Percentiles rank a stretch among this genome's conserved stretches.
Evolutionary conservation across 2,797 vertebrate genomes (phyloP).

Genomic region (Poliocrania exsul): DNA sequence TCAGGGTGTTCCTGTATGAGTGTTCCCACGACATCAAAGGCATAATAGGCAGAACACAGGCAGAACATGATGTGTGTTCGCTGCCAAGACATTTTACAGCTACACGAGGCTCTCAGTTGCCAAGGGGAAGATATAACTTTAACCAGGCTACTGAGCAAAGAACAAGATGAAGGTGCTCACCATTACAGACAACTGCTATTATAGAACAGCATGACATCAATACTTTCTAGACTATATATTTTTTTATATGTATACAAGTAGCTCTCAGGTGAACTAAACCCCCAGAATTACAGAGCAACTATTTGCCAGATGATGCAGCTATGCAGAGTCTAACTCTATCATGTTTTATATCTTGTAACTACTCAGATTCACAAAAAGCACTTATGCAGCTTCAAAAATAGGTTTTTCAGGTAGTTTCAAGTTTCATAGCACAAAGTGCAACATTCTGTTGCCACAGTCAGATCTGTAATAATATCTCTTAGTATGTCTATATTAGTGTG

Average conservation of each 20-base stretch:
- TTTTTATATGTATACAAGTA: not conserved
- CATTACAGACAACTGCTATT: not conserved
- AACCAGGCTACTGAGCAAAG: not conserved
- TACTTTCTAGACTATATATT: not conserved
- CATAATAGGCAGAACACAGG: constrained; percentile 20
- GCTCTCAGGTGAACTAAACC: not conserved
- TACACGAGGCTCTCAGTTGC: not conserved
- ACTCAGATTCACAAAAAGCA: not conserved
- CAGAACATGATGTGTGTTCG: constrained; percentile 43
- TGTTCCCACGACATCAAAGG: constrained; percentile 65
- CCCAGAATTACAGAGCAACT: not conserved
- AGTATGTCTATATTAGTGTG: not conserved
- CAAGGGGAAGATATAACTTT: constrained; percentile 6
- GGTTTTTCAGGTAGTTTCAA: not conserved
- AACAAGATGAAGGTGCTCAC: not conserved
- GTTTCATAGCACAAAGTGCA: not conserved
- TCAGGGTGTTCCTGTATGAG: not conserved
- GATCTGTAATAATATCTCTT: not conserved
- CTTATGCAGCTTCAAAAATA: not conserved
- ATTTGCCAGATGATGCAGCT: not conserved
- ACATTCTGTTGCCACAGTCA: not conserved
- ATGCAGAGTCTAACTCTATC: not conserved
- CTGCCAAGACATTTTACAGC: constrained; percentile 34
- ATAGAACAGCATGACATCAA: not conserved
- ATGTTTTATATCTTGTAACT: not conserved